Evolutionary conservation across 2,888 invertebrate species (phyloP).

Genomic region (Pristionchus arcanus): DNA sequence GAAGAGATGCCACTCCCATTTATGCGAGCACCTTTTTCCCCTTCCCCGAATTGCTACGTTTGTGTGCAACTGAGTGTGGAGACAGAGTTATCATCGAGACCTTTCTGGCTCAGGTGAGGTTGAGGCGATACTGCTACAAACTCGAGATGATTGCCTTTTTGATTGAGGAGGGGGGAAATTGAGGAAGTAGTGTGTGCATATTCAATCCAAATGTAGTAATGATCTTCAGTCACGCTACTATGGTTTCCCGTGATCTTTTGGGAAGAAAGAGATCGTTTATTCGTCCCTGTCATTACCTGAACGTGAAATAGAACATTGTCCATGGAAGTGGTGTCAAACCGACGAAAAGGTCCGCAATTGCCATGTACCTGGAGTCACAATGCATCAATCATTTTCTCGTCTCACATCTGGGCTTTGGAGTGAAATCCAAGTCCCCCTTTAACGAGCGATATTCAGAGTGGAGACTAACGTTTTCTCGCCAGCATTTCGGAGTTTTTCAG

Average conservation of each 20-base stretch:
- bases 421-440: neutral
- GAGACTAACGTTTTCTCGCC: neutral
- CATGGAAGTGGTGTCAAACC: conserved; percentile 92
- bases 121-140: neutral
- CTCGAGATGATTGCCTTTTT: neutral
- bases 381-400: conserved; percentile 86
- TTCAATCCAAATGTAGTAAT: neutral
- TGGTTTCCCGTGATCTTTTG: neutral
- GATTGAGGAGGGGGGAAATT: neutral
- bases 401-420: neutral
- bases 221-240: neutral
- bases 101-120: neutral
- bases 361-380: conserved; percentile 89
- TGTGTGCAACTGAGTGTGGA: neutral
- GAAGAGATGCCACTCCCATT: neutral
- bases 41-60: neutral
- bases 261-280: too few species aligned
- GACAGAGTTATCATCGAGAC: neutral
- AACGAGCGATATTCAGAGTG: neutral
- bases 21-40: neutral
- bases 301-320: conserved; percentile 83
- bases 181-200: neutral
- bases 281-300: conserved; percentile 61
- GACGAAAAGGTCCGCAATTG: conserved; percentile 94
- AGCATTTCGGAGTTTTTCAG: neutral